Conservation (phyloP, 2,888 invertebrate species). For the Mythimna impura region DNA sequence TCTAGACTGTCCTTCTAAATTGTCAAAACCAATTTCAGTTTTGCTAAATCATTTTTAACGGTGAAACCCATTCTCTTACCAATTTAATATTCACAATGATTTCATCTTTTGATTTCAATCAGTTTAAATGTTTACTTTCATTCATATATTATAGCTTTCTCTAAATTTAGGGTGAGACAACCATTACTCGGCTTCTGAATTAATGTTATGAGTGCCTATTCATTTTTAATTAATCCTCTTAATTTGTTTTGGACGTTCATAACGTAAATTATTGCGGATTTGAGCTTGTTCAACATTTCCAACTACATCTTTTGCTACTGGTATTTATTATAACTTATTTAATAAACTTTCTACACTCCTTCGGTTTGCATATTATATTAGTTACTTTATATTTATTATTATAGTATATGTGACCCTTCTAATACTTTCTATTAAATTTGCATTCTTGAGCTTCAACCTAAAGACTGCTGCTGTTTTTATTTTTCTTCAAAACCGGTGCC, state of each 20-base stretch:
- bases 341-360: background rate
- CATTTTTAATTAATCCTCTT: constrained; percentile 53
- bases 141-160: constrained; percentile 56
- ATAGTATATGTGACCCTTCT: background rate
- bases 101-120: constrained; percentile 52
- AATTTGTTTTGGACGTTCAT: constrained; percentile 43
- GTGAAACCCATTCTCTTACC: constrained; percentile 25
- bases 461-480: background rate
- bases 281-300: constrained; percentile 35
- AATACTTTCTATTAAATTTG: constrained; percentile 10
- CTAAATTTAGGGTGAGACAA: constrained; percentile 59
- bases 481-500: background rate
- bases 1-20: constrained; percentile 3
- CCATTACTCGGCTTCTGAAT: constrained; percentile 38
- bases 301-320: constrained; percentile 33
- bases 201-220: constrained; percentile 48
- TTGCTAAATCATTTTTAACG: constrained; percentile 15
- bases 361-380: constrained; percentile 1
- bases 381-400: background rate
- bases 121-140: constrained; percentile 42
- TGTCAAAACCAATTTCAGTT: constrained; percentile 7
- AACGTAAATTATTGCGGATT: constrained; percentile 28
- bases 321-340: constrained; percentile 1
- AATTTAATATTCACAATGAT: constrained; percentile 45
- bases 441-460: background rate